A percentile compares a stretch with the other conserved stretches of the same genome.
These are phyloP conservation scores for Potorous gilbertii DNA, from an alignment of 2,797 vertebrate species.

Conservation along the genomic window DNA sequence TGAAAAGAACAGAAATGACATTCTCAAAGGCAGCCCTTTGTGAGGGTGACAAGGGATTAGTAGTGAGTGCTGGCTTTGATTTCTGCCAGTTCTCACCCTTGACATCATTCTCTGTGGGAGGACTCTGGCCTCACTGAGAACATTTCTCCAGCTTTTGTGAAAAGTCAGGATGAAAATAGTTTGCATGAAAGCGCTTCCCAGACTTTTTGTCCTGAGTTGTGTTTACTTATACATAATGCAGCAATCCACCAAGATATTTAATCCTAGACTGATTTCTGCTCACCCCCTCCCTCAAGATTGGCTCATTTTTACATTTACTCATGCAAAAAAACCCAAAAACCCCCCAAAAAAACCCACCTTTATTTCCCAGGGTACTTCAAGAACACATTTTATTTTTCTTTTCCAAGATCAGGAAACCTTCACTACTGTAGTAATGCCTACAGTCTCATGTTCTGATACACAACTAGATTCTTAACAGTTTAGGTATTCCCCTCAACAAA, in stretches of 20 bases:
- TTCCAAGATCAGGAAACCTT: not conserved
- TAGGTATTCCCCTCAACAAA: not conserved
- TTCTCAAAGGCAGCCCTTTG: constrained; percentile 9
- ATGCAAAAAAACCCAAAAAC: not conserved
- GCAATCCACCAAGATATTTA: not conserved
- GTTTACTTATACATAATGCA: constrained; percentile 23
- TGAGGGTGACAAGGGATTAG: constrained; percentile 31
- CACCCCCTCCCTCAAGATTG: not conserved
- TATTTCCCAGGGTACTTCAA: not conserved
- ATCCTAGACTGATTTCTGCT: not conserved
- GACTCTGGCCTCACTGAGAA: not conserved
- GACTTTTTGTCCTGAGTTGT: not conserved
- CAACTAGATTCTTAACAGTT: not conserved
- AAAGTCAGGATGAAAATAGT: constrained; percentile 15
- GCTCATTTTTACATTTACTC: not conserved
- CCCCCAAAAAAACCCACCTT: not conserved
- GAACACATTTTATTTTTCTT: not conserved
- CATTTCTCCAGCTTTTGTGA: constrained; percentile 17
- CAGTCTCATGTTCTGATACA: not conserved
- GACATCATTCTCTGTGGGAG: constrained; percentile 48
- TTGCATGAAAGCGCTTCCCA: not conserved
- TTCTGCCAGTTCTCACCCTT: not conserved
- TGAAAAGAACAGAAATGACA: constrained; percentile 22
- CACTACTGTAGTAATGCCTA: not conserved
- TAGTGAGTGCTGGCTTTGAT: not conserved